These are phyloP conservation scores for Podocnemis expansa DNA, from an alignment of 2,113 vertebrate genomes.

Conservation along the genomic window DNA sequence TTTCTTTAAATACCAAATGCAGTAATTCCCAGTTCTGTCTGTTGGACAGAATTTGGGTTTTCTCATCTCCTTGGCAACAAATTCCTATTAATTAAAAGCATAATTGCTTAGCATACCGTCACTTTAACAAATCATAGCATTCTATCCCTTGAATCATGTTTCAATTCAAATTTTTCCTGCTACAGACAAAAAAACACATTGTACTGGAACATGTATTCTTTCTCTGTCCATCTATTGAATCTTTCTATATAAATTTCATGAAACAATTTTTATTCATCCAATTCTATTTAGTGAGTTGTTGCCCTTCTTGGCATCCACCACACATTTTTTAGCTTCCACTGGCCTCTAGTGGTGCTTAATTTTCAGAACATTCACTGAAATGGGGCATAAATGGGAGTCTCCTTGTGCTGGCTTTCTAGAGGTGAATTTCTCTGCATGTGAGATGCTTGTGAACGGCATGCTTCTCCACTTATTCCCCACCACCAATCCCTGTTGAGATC, in stretches of 20 bases:
- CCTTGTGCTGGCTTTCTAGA: accelerated
- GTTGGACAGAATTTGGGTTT: not conserved
- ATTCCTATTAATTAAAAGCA: not conserved
- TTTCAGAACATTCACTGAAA: not conserved
- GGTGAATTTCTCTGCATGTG: not conserved
- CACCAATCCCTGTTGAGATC: not conserved
- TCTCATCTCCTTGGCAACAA: not conserved
- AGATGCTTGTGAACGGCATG: accelerated
- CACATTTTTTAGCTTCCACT: conserved; percentile 24
- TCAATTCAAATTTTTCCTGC: not conserved
- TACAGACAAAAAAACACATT: not conserved
- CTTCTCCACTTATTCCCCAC: not conserved
- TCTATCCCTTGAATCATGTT: not conserved
- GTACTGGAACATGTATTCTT: not conserved
- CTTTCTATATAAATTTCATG: not conserved
- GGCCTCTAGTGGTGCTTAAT: conserved; percentile 9
- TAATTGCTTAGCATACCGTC: not conserved
- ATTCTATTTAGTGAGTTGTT: accelerated
- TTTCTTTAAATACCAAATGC: not conserved
- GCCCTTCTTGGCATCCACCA: not conserved
- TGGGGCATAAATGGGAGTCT: not conserved
- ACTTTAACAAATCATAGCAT: not conserved
- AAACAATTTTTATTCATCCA: not conserved
- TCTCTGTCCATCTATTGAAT: not conserved
- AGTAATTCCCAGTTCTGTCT: not conserved